These are phyloP conservation scores for Epistrophe eligans DNA, from an alignment of 2,888 invertebrate genomes.

Conservation along the genomic window DNA sequence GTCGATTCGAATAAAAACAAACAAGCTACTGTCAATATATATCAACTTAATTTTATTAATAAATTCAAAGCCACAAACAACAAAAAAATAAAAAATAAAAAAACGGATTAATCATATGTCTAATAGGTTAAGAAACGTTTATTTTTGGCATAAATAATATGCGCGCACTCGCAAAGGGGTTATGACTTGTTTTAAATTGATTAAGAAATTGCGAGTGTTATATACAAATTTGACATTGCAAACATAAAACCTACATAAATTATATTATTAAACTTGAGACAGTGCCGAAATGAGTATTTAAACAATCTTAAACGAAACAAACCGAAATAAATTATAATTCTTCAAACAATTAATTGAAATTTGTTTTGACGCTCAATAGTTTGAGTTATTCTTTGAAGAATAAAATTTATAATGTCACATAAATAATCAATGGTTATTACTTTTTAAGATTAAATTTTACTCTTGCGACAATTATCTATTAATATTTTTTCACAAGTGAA, in stretches of 20 bases:
- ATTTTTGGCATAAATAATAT: not conserved
- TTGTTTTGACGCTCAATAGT: constrained; percentile 41
- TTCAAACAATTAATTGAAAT: constrained; percentile 31
- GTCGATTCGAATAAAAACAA: no score
- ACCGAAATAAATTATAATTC: constrained; percentile 20
- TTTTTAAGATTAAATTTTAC: constrained; percentile 1
- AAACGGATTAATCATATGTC: not conserved
- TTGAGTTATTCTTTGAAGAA: constrained; percentile 2
- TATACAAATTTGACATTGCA: constrained; percentile 2
- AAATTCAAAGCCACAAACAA: no score
- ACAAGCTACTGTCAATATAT: no score
- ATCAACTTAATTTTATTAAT: no score
- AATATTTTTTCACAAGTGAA: constrained; percentile 22
- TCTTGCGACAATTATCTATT: not conserved
- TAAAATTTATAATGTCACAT: not conserved
- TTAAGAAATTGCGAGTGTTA: not conserved
- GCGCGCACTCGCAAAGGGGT: not conserved
- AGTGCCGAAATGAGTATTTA: constrained; percentile 44
- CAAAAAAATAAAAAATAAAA: not conserved
- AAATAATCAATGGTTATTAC: not conserved
- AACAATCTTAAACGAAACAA: constrained; percentile 19
- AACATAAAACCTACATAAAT: constrained; percentile 28
- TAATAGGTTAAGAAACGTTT: no score
- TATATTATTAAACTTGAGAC: constrained; percentile 38
- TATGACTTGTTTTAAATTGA: not conserved